Evolutionary conservation across 1,140 invertebrate genomes (phyloP).

Genomic region (Atta texana): DNA sequence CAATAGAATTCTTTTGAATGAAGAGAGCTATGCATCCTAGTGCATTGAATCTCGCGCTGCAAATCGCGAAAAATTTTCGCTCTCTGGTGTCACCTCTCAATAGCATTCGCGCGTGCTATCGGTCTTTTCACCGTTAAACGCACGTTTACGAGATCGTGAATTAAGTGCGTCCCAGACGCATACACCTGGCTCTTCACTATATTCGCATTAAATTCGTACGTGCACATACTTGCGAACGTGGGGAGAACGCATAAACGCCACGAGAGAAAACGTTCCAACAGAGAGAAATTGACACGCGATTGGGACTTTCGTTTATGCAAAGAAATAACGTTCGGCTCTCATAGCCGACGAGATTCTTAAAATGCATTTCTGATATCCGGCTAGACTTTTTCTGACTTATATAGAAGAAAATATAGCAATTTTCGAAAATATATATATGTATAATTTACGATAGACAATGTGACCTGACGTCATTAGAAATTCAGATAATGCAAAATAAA

Average conservation of each 20-base stretch:
- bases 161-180: not conserved
- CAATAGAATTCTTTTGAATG: conserved; percentile 13
- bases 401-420: not conserved
- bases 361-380: not conserved
- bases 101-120: conserved; percentile 2
- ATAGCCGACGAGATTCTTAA: not conserved
- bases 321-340: conserved; percentile 32
- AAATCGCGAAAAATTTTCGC: conserved; percentile 17
- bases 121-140: conserved; percentile 29
- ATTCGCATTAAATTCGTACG: not conserved
- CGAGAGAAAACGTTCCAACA: conserved; percentile 76
- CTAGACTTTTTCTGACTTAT: not conserved
- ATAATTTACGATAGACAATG: not conserved
- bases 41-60: not conserved
- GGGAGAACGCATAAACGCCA: conserved; percentile 74
- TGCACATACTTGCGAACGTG: conserved; percentile 50
- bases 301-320: conserved; percentile 78
- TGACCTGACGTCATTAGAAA: not conserved
- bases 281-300: conserved; percentile 79
- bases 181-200: not conserved
- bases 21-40: conserved; percentile 9
- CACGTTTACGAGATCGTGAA: not conserved
- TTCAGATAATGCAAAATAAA: not conserved
- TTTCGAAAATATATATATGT: not conserved
- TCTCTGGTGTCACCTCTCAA: not conserved